These are phyloP conservation scores for Sesamia inferens DNA, from an alignment of 2,888 invertebrate genomes.

Conservation along the genomic window DNA sequence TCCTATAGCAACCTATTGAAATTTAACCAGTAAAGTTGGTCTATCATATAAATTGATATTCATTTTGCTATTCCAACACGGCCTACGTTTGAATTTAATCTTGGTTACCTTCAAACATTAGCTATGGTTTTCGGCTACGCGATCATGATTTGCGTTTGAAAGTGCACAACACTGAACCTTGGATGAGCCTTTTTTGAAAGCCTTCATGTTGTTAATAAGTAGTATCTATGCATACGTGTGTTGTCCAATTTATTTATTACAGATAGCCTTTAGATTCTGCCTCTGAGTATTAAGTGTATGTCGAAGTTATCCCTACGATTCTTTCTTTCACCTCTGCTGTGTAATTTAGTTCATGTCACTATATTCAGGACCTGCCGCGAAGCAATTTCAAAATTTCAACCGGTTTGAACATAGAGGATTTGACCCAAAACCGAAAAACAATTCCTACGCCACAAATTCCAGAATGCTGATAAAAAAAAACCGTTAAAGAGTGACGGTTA, in stretches of 20 bases:
- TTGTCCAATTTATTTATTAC: neutral
- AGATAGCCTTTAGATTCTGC: neutral
- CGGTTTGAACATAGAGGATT: neutral
- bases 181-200: neutral
- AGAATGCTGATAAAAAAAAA: conserved; percentile 1
- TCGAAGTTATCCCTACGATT: neutral
- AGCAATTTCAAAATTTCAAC: neutral
- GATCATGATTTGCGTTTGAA: conserved; percentile 2
- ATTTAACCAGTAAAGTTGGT: neutral
- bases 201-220: neutral
- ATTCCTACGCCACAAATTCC: neutral
- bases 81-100: neutral
- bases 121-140: neutral
- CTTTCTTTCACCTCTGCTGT: neutral
- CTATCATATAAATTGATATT: neutral
- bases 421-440: neutral
- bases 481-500: conserved; percentile 12
- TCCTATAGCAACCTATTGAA: neutral
- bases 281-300: too few species aligned
- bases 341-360: neutral
- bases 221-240: neutral
- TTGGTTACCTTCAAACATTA: neutral
- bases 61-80: too few species aligned
- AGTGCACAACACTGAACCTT: conserved; percentile 2
- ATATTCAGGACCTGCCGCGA: neutral